Percentiles rank a stretch among this genome's conserved stretches.
Conservation (phyloP, 2,888 invertebrate species). For the Rotaria macrura region DNA sequence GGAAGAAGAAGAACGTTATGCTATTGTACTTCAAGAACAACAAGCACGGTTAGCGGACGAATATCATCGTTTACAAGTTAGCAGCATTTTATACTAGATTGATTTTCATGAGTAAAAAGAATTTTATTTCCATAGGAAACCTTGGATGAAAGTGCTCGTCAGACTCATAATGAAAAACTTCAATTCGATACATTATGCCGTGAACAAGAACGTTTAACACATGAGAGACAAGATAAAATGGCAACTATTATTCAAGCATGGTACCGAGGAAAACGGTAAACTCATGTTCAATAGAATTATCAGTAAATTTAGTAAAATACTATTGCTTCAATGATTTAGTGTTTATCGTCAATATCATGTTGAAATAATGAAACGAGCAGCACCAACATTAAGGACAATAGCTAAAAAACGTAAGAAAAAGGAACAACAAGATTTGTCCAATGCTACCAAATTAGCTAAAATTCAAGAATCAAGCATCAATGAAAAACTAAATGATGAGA, state of each 20-base stretch:
- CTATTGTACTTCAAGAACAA: background rate
- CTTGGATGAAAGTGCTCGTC: background rate
- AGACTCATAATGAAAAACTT: background rate
- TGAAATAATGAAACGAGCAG: background rate
- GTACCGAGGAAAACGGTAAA: background rate
- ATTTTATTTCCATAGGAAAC: background rate
- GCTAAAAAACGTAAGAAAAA: background rate
- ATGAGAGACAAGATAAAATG: background rate
- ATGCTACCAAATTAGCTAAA: background rate
- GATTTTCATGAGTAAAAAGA: background rate
- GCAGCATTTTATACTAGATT: background rate
- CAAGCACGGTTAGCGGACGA: background rate
- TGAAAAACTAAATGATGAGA: background rate
- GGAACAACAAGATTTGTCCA: background rate
- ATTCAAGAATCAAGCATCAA: background rate
- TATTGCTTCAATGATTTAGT: background rate
- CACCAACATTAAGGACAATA: background rate
- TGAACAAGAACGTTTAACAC: background rate
- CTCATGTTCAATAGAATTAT: background rate
- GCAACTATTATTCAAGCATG: background rate
- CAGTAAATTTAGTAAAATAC: too few relatives aligned
- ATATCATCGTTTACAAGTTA: background rate
- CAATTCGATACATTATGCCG: background rate
- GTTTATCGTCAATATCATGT: background rate
- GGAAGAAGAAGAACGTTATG: slow-evolving; percentile 6